Conservation (phyloP, 2,797 vertebrate species). For the Scolopax bukidnonensis region DNA sequence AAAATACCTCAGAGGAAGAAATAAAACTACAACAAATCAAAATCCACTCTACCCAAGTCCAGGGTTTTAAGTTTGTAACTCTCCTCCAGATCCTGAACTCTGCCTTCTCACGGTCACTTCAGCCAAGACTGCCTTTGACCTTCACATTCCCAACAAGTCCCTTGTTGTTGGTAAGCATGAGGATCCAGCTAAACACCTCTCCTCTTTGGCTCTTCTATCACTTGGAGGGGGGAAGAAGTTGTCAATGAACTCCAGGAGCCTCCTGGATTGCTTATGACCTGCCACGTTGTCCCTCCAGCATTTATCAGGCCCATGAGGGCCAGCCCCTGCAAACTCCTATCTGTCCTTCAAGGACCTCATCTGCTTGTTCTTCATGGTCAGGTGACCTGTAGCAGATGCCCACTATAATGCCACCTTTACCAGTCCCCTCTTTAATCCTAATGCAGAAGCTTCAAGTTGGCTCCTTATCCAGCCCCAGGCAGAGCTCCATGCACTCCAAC, state of each 20-base stretch:
- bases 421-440: background rate
- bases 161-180: background rate
- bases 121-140: background rate
- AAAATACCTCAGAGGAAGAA: background rate
- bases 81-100: background rate
- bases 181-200: background rate
- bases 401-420: background rate
- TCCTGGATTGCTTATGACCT: background rate
- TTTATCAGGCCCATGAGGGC: background rate
- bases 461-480: background rate
- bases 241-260: background rate
- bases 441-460: background rate
- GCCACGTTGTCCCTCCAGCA: background rate
- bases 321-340: background rate
- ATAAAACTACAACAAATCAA: background rate
- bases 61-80: background rate
- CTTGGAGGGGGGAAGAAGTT: background rate
- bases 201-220: background rate
- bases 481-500: background rate
- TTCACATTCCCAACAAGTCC: background rate
- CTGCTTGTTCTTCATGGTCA: background rate
- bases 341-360: background rate
- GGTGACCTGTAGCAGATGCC: background rate
- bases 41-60: accelerated
- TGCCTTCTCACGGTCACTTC: background rate